Base-by-base conservation (phyloP, 2,888 invertebrate species). In the Erpobdella octoculata region DNA sequence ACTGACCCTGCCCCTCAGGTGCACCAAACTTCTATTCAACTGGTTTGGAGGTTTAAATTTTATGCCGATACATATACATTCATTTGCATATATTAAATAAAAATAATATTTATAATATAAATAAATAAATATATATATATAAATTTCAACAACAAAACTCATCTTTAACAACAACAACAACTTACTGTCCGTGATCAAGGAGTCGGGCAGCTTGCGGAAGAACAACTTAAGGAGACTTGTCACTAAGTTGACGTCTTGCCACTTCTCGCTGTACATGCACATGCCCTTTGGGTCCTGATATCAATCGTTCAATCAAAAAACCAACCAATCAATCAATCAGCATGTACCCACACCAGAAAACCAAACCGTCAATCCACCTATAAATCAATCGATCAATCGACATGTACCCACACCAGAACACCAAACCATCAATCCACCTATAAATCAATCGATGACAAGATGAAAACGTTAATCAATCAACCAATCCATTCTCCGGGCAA, bases 161-260 rank as follows among this genome's bases (percentile, higher is more conserved):
- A 21, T 28, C 3, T 5, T 6, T 53, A n/a, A 41, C 12, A 41
- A 41, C 46, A 41, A 12, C 46, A 41, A n/a, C n/a, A n/a, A 67
- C 68, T 73, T 71, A 81, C 81, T 79, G 72, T 79, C 89, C 0
- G 96, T 94, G 76, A 96, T 88, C 77, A 97, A 86, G 2, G 94
- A 93, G 82, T 96, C 94, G 0, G 95, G 95, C 79, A 97, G 87
- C 79, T 91, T 89, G 71, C 96, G 87, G 77, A 83, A 82, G 85
- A 94, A 96, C 0, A 92, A 89, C 84, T 97, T 97, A 71, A 97
- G 86, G 77, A 97, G 86, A 80, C 93, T 93, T 75, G 93, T 93
- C 76, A 93, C 92, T 69, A 93, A 93, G 85, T 94, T 93, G 21
- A 96, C 92, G 82, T 97, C 96, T 74, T 90, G 90, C 95, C 95